These are phyloP conservation scores for Drosophila kambysellisi DNA, from an alignment of 2,888 invertebrate species.

Conservation along the genomic window DNA sequence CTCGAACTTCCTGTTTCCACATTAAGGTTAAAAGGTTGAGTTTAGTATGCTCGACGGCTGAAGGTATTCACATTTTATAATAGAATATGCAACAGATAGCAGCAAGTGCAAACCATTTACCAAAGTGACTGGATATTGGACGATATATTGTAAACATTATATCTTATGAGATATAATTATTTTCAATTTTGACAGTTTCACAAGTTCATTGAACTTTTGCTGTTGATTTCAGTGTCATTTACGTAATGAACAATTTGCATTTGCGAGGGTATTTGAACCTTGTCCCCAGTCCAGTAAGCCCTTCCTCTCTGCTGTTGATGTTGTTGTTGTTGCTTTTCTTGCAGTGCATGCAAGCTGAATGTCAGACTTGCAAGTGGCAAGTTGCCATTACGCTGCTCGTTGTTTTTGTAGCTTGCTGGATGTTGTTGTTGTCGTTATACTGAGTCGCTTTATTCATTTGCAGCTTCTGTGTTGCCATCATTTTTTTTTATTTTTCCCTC, in stretches of 20 bases:
- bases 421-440: constrained; percentile 31
- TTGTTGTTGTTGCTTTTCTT: constrained; percentile 35
- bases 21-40: background rate
- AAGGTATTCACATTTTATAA: background rate
- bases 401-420: constrained; percentile 24
- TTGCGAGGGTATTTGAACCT: constrained; percentile 29
- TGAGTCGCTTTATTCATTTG: constrained; percentile 73
- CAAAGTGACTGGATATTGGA: background rate
- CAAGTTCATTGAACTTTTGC: background rate
- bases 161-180: background rate
- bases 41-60: no score
- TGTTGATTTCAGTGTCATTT: background rate
- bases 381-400: constrained; percentile 46
- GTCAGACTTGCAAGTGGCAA: constrained; percentile 54
- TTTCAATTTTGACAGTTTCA: background rate
- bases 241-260: background rate
- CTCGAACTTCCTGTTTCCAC: constrained; percentile 12
- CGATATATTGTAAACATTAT: background rate
- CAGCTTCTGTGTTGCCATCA: constrained; percentile 61
- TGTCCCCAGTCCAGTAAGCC: background rate
- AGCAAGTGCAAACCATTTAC: background rate
- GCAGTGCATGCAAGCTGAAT: constrained; percentile 48
- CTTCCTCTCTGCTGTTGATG: background rate
- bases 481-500: constrained; percentile 51
- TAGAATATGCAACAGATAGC: background rate